Percentiles rank a stretch among this genome's conserved stretches.
Evolutionary conservation across 2,888 invertebrate species (phyloP).

Genomic region (Electrophaes corylata): DNA sequence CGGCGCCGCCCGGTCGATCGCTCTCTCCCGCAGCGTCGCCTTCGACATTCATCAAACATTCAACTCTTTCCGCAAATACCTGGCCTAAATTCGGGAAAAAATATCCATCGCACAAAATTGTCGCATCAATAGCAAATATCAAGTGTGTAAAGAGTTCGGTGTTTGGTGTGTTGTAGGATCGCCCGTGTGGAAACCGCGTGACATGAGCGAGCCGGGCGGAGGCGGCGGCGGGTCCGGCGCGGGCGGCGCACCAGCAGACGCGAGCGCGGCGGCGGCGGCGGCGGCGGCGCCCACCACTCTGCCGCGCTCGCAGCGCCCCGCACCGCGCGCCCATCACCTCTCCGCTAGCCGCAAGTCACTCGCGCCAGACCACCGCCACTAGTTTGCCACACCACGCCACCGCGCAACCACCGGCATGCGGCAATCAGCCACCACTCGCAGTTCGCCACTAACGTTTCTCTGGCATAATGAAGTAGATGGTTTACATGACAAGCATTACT

Average conservation of each 20-base stretch:
- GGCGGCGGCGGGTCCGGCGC: slow-evolving; percentile 50
- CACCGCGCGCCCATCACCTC: slow-evolving; percentile 59
- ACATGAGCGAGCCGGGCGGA: slow-evolving; percentile 85
- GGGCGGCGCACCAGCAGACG: slow-evolving; percentile 41
- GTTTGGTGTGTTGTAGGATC: slow-evolving; percentile 93
- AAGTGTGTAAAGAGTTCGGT: slow-evolving; percentile 80
- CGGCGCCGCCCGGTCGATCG: slow-evolving; percentile 37
- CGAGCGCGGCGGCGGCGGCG: slow-evolving; percentile 31
- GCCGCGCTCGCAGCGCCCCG: slow-evolving; percentile 76
- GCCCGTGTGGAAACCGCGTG: slow-evolving; percentile 99
- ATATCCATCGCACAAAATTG: slow-evolving; percentile 59
- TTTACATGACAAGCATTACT: slow-evolving; percentile 6
- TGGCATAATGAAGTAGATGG: not conserved
- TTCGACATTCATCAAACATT: slow-evolving; percentile 84
- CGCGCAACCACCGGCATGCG: not conserved
- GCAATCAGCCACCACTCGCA: not conserved
- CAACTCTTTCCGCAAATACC: slow-evolving; percentile 81
- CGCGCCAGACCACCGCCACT: slow-evolving; percentile 54
- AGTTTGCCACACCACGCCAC: slow-evolving; percentile 38
- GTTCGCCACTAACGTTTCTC: not conserved
- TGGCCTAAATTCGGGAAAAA: slow-evolving; percentile 60
- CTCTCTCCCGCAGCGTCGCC: slow-evolving; percentile 53
- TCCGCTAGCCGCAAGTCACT: not conserved
- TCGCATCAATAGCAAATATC: slow-evolving; percentile 49
- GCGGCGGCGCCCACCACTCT: slow-evolving; percentile 71